Percentiles rank a stretch among this genome's conserved stretches.
Conservation (phyloP, 2,888 invertebrate species). For the Itoplectis maculator region DNA sequence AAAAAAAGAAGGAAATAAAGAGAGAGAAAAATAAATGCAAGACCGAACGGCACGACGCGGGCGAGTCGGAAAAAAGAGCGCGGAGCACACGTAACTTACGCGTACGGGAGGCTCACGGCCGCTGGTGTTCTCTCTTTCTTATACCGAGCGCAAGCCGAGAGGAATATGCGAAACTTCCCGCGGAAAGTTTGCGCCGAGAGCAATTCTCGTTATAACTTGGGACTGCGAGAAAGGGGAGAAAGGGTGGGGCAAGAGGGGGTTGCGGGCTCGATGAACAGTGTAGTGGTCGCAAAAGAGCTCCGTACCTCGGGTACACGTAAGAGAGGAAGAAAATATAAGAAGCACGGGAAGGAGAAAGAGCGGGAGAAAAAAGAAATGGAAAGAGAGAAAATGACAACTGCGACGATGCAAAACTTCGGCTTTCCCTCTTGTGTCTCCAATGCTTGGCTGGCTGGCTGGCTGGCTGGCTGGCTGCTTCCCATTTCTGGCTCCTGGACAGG, state of each 20-base stretch:
- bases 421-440: constrained; percentile 47
- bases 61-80: constrained; percentile 69
- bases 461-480: constrained; percentile 13
- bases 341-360: constrained; percentile 32
- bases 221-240: constrained; percentile 69
- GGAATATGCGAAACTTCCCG: constrained; percentile 74
- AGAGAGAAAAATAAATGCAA: constrained; percentile 25
- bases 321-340: constrained; percentile 17
- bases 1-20: neutral
- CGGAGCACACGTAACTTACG: constrained; percentile 71
- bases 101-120: no score
- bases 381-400: constrained; percentile 70
- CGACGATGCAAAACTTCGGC: constrained; percentile 73
- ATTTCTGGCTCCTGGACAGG: constrained; percentile 40
- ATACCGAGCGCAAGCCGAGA: constrained; percentile 57
- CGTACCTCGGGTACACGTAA: constrained; percentile 1
- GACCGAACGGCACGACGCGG: constrained; percentile 43
- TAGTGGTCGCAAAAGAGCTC: constrained; percentile 24
- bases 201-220: constrained; percentile 82
- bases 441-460: no score
- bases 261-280: constrained; percentile 32
- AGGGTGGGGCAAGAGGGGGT: no score
- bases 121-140: neutral
- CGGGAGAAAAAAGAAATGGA: constrained; percentile 1
- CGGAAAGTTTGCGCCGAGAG: constrained; percentile 75